Evolutionary conservation across 2,113 vertebrate genomes (phyloP), one percentile per base, ranked within the genome.

Genomic region (Tyrannus savana): DNA sequence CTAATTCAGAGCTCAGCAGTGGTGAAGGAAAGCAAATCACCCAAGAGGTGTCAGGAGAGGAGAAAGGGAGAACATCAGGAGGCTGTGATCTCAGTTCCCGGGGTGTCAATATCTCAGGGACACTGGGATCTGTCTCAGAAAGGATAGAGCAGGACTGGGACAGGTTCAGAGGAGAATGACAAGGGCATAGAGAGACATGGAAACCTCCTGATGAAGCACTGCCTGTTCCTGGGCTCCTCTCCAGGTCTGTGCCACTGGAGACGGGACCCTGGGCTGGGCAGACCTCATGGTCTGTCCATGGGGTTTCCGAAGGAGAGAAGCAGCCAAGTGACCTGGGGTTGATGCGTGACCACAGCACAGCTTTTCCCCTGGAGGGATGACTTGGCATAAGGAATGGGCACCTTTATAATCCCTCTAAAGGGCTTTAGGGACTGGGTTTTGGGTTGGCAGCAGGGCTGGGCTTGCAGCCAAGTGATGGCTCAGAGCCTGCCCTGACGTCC

Each of bases 211-310:
- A 74, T 44, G 60, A 84, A 92, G 9, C 14, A 35, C n/a, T 73
- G 83, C n/a, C 37, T 90, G 39, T 69, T 95, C 58, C 86, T 64
- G 74, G 85, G 84, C 94, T 90, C 19, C 53, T 84, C 56, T 91
- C 60, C 46, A 76, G 41, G 31, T 58, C 67, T 79, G 0, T 0
- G 2, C 21, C 39, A 27, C 30, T 59, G 62, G 81, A 84, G 77
- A 78, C 18, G 66, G 67, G 62, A 55, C 73, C 16, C 28, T 42
- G 76, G 69, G 14, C 82, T 75, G 8, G 39, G 44, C 75, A 90
- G 78, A 50, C 6, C 33, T 66, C 39, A 9, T 5, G 33, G 21
- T 75, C 37, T 71, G 18, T 78, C 69, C 12, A 2, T 0, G 42
- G 44, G 44, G 47, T 1, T 35, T 78, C 37, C 5, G 5, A 59